Base-by-base conservation (phyloP, 1,140 invertebrate species). In the Theocolax elegans region DNA sequence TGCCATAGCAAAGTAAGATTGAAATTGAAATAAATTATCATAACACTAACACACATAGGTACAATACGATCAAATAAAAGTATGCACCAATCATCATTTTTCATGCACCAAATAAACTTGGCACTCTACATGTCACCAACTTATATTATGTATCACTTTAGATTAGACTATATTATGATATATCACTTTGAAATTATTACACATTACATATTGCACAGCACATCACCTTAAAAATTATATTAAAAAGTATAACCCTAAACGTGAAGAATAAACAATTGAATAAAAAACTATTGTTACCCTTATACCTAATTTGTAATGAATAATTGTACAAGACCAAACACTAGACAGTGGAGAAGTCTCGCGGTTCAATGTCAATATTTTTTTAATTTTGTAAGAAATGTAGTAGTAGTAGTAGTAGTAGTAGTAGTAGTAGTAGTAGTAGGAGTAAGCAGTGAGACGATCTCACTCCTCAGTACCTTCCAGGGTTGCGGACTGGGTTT, bases 381-480 rank as follows among this genome's bases (percentile, higher is more conserved):
- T 35, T 35, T 35, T n/a, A n/a, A n/a, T n/a, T 35, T 80, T 80
- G 79, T 80, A 83, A 80, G 78, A 80, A 80, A 81, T 80, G 78
- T 81, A 78, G 77, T n/a, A n/a, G n/a, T n/a, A n/a, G n/a, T n/a
- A n/a, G n/a, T n/a, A n/a, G n/a, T n/a, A n/a, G n/a, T n/a, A n/a
- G n/a, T n/a, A n/a, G n/a, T n/a, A n/a, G n/a, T n/a, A n/a, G n/a
- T n/a, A n/a, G n/a, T n/a, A n/a, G n/a, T n/a, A n/a, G n/a, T n/a
- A n/a, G n/a, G n/a, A n/a, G n/a, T n/a, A n/a, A n/a, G 67, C 48
- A 77, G 78, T 76, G 76, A 83, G 77, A 72, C 75, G 76, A 67
- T 74, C 78, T 83, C 80, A 77, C 77, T 80, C 67, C 80, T 85
- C 79, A 83, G 80, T 87, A 86, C 86, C 86, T 85, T 87, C 86